phyloP scores from a whole-genome alignment of 2,888 invertebrate genomes.

The Julus scandinavius region DNA sequence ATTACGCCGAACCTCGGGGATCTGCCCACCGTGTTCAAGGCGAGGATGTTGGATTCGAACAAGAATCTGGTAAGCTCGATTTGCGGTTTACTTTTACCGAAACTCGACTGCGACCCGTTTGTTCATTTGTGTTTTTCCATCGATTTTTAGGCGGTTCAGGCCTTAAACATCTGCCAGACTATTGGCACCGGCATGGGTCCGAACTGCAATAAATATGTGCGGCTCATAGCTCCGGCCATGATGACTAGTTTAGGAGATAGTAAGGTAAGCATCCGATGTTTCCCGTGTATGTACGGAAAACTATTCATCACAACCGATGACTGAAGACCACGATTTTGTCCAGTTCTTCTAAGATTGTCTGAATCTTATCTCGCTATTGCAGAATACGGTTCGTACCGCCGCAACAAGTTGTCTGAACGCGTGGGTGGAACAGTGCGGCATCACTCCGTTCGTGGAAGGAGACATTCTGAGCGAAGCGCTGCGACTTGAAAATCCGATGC shows the following conservation, averaged over 20 bases:
- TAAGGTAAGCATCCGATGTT: conserved; percentile 72
- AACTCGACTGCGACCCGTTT: too few relatives aligned
- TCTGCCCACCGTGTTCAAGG: conserved; percentile 80
- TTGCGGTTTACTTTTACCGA: too few relatives aligned
- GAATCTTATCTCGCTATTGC: conserved; percentile 65
- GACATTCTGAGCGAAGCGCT: conserved; percentile 91
- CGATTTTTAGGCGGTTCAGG: conserved; percentile 74
- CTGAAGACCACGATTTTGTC: too few relatives aligned
- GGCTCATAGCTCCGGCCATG: conserved; percentile 85
- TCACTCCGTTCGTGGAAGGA: conserved; percentile 83
- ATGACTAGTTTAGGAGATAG: conserved; percentile 74
- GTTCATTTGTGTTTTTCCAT: too few relatives aligned
- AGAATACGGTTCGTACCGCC: conserved; percentile 82
- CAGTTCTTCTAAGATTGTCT: too few relatives aligned
- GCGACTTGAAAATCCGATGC: conserved; percentile 83
- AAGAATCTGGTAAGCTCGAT: conserved; percentile 75
- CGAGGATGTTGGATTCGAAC: conserved; percentile 87
- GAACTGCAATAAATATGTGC: conserved; percentile 80
- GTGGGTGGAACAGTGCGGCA: conserved; percentile 81
- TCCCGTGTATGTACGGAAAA: neutral
- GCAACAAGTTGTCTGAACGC: conserved; percentile 85
- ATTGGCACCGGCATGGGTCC: conserved; percentile 86
- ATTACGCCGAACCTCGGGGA: conserved; percentile 88
- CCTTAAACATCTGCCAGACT: conserved; percentile 83
- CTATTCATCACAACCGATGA: too few relatives aligned